Evolutionary conservation across 1,140 invertebrate genomes (phyloP).

Genomic region (Heliconius hermathena): DNA sequence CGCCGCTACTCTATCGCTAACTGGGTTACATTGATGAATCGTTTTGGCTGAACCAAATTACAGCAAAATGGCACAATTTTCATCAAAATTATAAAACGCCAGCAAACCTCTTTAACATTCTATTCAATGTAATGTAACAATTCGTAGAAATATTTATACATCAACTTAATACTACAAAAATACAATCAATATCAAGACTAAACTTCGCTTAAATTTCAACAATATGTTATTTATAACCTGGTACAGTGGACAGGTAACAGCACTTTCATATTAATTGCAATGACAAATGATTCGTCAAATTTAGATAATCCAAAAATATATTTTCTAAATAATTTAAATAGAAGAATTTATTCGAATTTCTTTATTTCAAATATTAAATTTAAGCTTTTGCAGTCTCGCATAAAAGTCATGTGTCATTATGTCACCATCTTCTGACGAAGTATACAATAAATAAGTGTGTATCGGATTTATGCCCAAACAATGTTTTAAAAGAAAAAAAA

Average conservation of each 20-base stretch:
- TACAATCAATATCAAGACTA: conserved; percentile 29
- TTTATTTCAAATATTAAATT: neutral
- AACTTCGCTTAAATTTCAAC: conserved; percentile 26
- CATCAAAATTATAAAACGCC: conserved; percentile 12
- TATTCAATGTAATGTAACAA: conserved; percentile 10
- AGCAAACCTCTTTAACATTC: neutral
- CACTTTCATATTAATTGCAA: neutral
- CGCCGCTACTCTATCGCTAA: conserved; percentile 19
- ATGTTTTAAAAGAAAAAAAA: neutral
- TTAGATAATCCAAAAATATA: conserved; percentile 1
- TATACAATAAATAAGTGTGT: too few species aligned
- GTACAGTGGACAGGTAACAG: too few species aligned
- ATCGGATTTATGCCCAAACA: neutral
- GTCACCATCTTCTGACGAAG: too few species aligned
- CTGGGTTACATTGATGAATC: conserved; percentile 14
- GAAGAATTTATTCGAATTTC: neutral
- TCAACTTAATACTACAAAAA: conserved; percentile 27
- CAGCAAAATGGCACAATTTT: conserved; percentile 28
- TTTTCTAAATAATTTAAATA: neutral
- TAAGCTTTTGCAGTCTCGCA: conserved; percentile 4
- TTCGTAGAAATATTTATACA: conserved; percentile 25
- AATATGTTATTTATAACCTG: conserved; percentile 1
- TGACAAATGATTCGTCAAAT: neutral
- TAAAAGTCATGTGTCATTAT: too few species aligned
- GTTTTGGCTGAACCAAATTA: conserved; percentile 14